Conservation (phyloP, 2,888 invertebrate species). For the Blera fallax region DNA sequence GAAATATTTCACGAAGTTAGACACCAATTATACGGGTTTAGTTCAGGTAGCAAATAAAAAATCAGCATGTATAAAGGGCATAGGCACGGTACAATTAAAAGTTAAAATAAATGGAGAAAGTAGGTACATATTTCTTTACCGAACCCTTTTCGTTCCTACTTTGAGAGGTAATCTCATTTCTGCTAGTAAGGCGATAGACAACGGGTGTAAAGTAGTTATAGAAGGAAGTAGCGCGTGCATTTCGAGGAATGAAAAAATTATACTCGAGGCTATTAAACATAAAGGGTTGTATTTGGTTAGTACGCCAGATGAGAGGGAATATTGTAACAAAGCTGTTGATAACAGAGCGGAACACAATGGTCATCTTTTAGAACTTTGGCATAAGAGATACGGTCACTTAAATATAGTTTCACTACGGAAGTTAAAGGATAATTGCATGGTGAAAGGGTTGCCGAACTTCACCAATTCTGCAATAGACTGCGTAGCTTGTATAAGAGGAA, state of each 20-base stretch:
- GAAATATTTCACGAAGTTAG: background rate
- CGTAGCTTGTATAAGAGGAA: background rate
- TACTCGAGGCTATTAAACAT: background rate
- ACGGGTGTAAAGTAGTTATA: background rate
- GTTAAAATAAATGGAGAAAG: background rate
- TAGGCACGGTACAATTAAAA: background rate
- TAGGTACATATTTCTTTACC: background rate
- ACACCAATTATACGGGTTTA: background rate
- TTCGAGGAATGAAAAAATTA: background rate
- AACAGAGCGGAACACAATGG: background rate
- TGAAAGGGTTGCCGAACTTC: no score
- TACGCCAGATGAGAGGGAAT: background rate
- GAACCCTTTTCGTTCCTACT: background rate
- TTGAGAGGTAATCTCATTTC: background rate
- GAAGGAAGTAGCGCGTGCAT: background rate
- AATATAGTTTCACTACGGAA: background rate
- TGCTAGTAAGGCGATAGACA: conserved; percentile 4
- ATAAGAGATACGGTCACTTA: background rate
- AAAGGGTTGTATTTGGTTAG: background rate
- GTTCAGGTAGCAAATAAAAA: background rate
- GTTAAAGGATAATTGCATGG: background rate
- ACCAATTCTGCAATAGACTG: no score
- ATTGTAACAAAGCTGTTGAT: background rate
- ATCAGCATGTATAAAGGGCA: background rate
- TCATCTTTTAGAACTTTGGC: background rate